Evolutionary conservation across 2,113 vertebrate genomes (phyloP), one percentile per base, ranked within the genome.

Genomic region (Leptobrachium ailaonicum): DNA sequence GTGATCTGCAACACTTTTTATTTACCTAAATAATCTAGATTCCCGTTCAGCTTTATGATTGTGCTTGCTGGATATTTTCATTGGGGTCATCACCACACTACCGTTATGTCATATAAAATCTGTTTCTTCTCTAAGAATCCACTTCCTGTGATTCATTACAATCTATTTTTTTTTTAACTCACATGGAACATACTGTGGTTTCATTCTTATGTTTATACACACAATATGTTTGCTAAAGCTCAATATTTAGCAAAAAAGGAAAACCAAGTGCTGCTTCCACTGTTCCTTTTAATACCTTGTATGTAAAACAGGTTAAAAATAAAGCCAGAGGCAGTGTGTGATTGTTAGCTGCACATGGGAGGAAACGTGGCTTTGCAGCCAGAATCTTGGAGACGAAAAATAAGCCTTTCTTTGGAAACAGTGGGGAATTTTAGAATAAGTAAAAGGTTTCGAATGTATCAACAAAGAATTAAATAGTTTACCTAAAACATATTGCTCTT

Each of bases 261-360:
- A 69, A 43, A 77, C 50, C 11, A 45, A 9, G 68, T 60, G 20
- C 60, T 43, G 2, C n/a, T 66, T 32, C 63, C 47, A 41, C 7
- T 4, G 14, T 60, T 56, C 71, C 69, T 11, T 66, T 53, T 71
- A 79, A 71, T 71, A 44, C 60, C 54, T 71, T 79, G 45, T 56
- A 79, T 72, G 71, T 79, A 72, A 66, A 66, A 72, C 42, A 79
- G 77, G 77, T 71, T 71, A 79, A 66, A 56, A 66, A 54, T 56
- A 73, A 73, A 79, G 77, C 60, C 77, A 64, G 50, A 9, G 60
- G 70, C 60, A 73, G 62, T 9, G 60, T 79, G 0, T 66, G 60
- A 60, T 73, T 73, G 71, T 79, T 11, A 20, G 77, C 53, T 11
- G 77, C 47, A 79, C 58, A 47, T 70, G 1, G 47, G 77, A 72